Evolutionary conservation across 2,888 invertebrate species (phyloP).

Genomic region (Odontocolon sp.): DNA sequence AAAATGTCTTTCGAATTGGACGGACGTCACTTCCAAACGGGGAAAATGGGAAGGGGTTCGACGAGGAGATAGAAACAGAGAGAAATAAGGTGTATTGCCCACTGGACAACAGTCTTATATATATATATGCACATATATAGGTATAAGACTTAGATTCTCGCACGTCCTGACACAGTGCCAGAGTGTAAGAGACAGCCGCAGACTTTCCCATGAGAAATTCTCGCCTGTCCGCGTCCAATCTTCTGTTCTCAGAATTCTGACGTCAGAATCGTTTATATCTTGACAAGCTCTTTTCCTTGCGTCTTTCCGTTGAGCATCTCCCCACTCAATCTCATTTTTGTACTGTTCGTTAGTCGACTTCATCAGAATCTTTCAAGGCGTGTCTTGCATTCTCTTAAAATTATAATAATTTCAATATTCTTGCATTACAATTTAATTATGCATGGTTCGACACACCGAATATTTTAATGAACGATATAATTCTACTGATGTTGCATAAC

Average conservation of each 20-base stretch:
- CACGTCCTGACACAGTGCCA: not conserved
- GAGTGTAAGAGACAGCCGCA: slow-evolving; percentile 31
- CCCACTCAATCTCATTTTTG: not conserved
- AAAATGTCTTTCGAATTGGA: slow-evolving; percentile 16
- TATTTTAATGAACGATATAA: too few species aligned
- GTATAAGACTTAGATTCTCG: not conserved
- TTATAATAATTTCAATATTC: too few species aligned
- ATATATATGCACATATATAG: not conserved
- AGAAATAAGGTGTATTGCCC: not conserved
- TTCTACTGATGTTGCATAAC: too few species aligned
- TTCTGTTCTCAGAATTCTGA: slow-evolving; percentile 14
- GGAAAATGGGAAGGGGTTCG: not conserved
- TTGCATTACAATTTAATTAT: too few species aligned
- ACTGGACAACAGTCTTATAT: not conserved
- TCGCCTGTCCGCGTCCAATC: slow-evolving; percentile 44
- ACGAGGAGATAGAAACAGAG: slow-evolving; percentile 18
- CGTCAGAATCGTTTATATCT: slow-evolving; percentile 47
- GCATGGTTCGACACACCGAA: too few species aligned
- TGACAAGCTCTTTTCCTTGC: slow-evolving; percentile 24
- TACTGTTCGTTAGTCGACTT: not conserved
- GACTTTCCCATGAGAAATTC: slow-evolving; percentile 55
- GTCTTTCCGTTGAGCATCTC: not conserved
- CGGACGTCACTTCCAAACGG: slow-evolving; percentile 26
- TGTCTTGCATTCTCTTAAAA: too few species aligned
- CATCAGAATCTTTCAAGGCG: not conserved